A percentile compares a stretch with the other conserved stretches of the same genome.
phyloP scores from a whole-genome alignment of 2,888 invertebrate species.

The Polymixis lichenea region DNA sequence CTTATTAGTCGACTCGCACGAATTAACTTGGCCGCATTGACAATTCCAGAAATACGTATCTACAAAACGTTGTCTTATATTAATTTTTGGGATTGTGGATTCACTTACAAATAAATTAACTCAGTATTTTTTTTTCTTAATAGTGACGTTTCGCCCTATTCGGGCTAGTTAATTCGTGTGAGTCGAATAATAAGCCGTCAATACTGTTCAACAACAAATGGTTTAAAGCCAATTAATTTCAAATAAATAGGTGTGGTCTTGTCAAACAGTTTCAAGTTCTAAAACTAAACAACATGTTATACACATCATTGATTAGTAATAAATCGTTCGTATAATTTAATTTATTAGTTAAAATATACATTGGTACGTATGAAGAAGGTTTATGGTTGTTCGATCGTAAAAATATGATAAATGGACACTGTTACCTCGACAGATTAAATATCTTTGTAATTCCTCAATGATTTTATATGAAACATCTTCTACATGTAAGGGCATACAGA shows the following conservation, averaged over 20 bases:
- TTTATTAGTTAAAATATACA: constrained; percentile 53
- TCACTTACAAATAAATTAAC: too few relatives aligned
- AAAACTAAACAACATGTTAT: constrained; percentile 37
- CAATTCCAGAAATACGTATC: too few relatives aligned
- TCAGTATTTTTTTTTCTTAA: too few relatives aligned
- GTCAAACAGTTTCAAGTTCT: constrained; percentile 43
- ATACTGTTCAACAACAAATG: not conserved
- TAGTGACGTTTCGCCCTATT: too few relatives aligned
- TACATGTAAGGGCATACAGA: constrained; percentile 22
- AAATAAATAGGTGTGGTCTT: constrained; percentile 46
- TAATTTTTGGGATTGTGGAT: too few relatives aligned
- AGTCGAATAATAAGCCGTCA: not conserved
- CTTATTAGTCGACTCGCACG: too few relatives aligned
- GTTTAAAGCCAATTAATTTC: constrained; percentile 22
- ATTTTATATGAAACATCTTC: constrained; percentile 30
- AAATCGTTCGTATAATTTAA: constrained; percentile 56
- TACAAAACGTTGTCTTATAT: too few relatives aligned
- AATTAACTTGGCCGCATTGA: too few relatives aligned
- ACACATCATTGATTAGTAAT: constrained; percentile 53
- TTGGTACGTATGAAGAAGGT: constrained; percentile 40
- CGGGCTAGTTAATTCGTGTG: too few relatives aligned
- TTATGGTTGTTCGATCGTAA: constrained; percentile 53
- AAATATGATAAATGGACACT: constrained; percentile 53
- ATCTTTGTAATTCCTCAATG: constrained; percentile 42
- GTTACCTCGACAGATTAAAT: constrained; percentile 49